These are phyloP conservation scores for Callithrix jacchus DNA, from an alignment of 2,113 vertebrate genomes.

Conservation along the genomic window DNA sequence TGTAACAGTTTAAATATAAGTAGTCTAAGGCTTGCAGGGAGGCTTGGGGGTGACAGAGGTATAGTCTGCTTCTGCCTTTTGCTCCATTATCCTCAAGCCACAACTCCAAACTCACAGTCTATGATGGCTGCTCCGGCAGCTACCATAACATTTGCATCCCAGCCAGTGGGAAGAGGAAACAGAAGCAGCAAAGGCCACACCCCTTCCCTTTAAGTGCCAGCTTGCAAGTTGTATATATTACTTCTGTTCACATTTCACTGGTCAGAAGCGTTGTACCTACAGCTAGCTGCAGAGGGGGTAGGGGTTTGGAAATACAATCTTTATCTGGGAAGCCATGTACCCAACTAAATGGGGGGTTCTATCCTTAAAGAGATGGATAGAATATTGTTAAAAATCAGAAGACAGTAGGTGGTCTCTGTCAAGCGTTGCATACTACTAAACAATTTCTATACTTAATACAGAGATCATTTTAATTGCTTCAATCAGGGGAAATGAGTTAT, in stretches of 20 bases:
- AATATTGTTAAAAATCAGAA: not conserved
- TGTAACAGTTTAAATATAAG: not conserved
- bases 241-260: not conserved
- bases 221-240: not conserved
- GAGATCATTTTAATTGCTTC: conserved; percentile 2
- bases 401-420: not conserved
- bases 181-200: not conserved
- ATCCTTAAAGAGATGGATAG: conserved; percentile 23
- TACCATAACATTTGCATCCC: not conserved
- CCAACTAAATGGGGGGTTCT: not conserved
- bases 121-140: not conserved
- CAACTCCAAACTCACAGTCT: not conserved
- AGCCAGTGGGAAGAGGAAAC: not conserved
- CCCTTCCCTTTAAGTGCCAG: not conserved
- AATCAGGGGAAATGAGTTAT: not conserved
- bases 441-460: not conserved
- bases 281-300: not conserved
- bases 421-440: not conserved
- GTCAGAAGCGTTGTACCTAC: not conserved
- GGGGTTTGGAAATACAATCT: not conserved
- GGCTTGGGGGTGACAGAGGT: not conserved
- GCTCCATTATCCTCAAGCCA: not conserved
- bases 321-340: not conserved
- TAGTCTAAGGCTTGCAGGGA: not conserved
- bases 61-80: not conserved